These are phyloP conservation scores for Dipodomys ordii DNA, from an alignment of 2,113 vertebrate species.

Conservation along the genomic window DNA sequence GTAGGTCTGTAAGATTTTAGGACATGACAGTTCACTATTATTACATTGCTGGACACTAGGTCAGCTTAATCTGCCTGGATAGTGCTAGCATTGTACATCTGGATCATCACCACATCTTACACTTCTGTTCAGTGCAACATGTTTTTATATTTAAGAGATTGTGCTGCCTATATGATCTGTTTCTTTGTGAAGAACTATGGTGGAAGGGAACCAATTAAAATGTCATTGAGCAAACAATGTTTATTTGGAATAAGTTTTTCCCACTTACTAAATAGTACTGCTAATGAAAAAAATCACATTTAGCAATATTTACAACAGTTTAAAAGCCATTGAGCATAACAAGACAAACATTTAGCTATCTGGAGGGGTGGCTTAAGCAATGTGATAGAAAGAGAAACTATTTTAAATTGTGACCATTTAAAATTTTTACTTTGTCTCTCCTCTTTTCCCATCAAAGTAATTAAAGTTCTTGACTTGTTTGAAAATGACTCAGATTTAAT, in stretches of 20 bases:
- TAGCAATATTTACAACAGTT: constrained; percentile 80
- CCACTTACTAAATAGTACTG: constrained; percentile 72
- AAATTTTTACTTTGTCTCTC: constrained; percentile 80
- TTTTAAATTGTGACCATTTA: constrained; percentile 83
- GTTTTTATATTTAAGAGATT: constrained; percentile 4
- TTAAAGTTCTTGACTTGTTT: constrained; percentile 89
- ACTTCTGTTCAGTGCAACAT: constrained; percentile 8
- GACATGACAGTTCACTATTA: neutral
- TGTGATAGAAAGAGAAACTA: constrained; percentile 80
- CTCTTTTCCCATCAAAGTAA: constrained; percentile 83
- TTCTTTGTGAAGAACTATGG: constrained; percentile 19
- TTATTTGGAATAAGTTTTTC: constrained; percentile 83
- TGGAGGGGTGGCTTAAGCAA: constrained; percentile 74
- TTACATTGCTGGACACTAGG: neutral
- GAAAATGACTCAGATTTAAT: constrained; percentile 88
- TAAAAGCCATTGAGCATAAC: constrained; percentile 81
- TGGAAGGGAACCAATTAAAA: constrained; percentile 79
- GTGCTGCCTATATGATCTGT: constrained; percentile 60
- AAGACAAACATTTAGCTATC: constrained; percentile 79
- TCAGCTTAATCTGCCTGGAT: neutral
- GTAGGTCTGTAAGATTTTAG: neutral
- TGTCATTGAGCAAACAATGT: constrained; percentile 69
- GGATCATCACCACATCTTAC: neutral
- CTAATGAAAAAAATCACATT: constrained; percentile 82
- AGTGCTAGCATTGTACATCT: neutral